phyloP scores from a whole-genome alignment of 2,797 vertebrate species.

The Tadarida brasiliensis region DNA sequence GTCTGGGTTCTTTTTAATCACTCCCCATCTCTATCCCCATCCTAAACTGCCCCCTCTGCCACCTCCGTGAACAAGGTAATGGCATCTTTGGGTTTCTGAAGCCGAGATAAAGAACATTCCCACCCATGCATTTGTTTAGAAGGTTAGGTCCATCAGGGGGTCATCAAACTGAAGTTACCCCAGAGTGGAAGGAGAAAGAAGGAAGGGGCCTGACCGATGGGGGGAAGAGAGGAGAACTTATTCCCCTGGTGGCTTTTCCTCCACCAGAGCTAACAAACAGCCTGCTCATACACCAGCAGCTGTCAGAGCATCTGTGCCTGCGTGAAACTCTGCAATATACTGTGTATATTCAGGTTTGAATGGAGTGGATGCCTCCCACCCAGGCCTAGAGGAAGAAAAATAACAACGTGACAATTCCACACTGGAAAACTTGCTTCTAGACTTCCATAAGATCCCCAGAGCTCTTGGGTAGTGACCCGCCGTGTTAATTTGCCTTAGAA shows the following conservation, averaged over 20 bases:
- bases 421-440: background rate
- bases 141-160: background rate
- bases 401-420: background rate
- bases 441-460: background rate
- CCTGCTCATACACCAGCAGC: background rate
- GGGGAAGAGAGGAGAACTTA: background rate
- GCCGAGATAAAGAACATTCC: background rate
- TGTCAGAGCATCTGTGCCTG: background rate
- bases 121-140: background rate
- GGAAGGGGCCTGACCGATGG: too few species aligned
- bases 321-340: background rate
- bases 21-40: accelerated
- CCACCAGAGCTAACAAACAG: background rate
- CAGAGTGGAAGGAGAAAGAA: background rate
- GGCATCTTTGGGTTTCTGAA: background rate
- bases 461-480: background rate
- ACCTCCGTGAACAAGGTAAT: background rate
- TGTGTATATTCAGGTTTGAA: background rate
- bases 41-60: background rate
- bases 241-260: background rate
- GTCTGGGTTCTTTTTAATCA: background rate
- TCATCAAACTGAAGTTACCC: background rate
- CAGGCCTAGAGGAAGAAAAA: background rate
- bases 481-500: background rate
- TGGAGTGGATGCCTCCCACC: background rate